Conservation (phyloP, 1,140 invertebrate genomes). For the Zaprionus camerounensis region DNA sequence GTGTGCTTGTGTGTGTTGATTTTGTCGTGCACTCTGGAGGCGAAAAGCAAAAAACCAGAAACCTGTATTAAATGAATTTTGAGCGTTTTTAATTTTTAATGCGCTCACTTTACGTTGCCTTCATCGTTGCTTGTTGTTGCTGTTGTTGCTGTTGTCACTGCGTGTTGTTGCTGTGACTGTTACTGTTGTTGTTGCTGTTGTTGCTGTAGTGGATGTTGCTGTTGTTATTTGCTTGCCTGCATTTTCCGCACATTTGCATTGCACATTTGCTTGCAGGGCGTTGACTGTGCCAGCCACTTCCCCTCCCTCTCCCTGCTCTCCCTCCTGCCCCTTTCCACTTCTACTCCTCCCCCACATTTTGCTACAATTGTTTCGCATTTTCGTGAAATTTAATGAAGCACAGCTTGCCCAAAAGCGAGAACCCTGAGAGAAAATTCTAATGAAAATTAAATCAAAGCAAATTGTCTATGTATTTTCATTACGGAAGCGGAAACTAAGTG, state of each 20-base stretch:
- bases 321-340: too few relatives aligned
- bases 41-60: slow-evolving; percentile 46
- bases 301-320: not conserved
- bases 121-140: not conserved
- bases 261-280: slow-evolving; percentile 24
- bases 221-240: slow-evolving; percentile 42
- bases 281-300: slow-evolving; percentile 5
- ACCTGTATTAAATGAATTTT: slow-evolving; percentile 68
- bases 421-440: not conserved
- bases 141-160: slow-evolving; percentile 15
- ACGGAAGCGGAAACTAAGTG: not conserved
- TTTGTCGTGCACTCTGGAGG: slow-evolving; percentile 47
- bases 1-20: slow-evolving; percentile 34
- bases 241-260: slow-evolving; percentile 52
- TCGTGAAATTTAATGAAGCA: slow-evolving; percentile 5
- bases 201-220: slow-evolving; percentile 14
- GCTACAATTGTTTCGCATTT: not conserved
- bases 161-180: not conserved
- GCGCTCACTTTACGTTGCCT: slow-evolving; percentile 4
- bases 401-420: not conserved
- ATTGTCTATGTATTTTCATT: slow-evolving; percentile 8
- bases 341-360: not conserved
- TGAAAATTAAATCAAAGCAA: slow-evolving; percentile 14
- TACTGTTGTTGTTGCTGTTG: slow-evolving; percentile 8
- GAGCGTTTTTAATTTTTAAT: slow-evolving; percentile 71